Percentiles rank a stretch among this genome's conserved stretches.
phyloP scores from a whole-genome alignment of 2,888 invertebrate genomes.

The Synergus gifuensis region DNA sequence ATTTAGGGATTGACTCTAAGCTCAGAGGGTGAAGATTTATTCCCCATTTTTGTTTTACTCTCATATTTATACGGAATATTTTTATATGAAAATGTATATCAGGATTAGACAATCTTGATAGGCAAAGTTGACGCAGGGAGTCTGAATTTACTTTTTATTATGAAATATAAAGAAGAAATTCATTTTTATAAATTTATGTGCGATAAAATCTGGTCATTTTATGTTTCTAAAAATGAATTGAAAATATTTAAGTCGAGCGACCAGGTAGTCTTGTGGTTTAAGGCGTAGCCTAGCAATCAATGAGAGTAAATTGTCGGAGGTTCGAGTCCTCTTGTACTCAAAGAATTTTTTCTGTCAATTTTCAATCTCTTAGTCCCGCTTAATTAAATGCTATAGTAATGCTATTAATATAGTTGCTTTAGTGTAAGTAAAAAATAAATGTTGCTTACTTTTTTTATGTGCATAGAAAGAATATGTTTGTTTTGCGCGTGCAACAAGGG shows the following conservation, averaged over 20 bases:
- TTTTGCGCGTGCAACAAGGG: conserved; percentile 30
- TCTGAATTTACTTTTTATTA: background rate
- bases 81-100: background rate
- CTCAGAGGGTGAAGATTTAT: conserved; percentile 7
- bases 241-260: background rate
- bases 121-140: background rate
- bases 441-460: background rate
- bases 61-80: background rate
- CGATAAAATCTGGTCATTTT: too few species aligned
- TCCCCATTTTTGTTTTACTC: background rate
- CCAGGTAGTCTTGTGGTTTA: too few species aligned
- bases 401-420: background rate
- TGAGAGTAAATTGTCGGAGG: too few species aligned
- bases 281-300: too few species aligned
- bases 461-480: conserved; percentile 3
- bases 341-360: too few species aligned
- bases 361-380: too few species aligned
- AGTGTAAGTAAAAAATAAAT: too few species aligned
- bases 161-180: too few species aligned
- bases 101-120: background rate
- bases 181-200: too few species aligned
- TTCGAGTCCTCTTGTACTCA: too few species aligned
- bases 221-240: background rate
- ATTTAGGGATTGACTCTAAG: background rate
- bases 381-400: background rate